Percentiles rank a stretch among this genome's conserved stretches.
phyloP scores from a whole-genome alignment of 1,140 invertebrate genomes.

The Holotrichia oblita region DNA sequence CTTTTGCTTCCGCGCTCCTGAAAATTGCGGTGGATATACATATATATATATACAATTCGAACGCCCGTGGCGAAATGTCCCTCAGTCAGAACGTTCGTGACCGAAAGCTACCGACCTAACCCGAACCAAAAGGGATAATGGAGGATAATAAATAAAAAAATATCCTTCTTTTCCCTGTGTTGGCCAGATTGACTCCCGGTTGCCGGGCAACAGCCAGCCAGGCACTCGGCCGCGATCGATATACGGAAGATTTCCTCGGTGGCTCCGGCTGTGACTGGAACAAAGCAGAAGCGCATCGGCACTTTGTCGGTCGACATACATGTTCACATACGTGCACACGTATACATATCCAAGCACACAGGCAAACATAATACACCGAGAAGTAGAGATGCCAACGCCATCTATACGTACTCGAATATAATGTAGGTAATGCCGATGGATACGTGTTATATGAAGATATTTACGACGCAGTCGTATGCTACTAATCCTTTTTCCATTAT shows the following conservation, averaged over 20 bases:
- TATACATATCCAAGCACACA: background rate
- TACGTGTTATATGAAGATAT: background rate
- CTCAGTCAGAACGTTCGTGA: conserved; percentile 2
- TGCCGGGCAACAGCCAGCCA: conserved; percentile 56
- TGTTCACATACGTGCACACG: background rate
- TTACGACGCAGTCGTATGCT: background rate
- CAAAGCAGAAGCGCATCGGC: conserved; percentile 49
- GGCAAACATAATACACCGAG: background rate
- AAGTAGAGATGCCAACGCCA: background rate
- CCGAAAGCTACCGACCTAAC: conserved; percentile 50
- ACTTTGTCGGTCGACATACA: conserved; percentile 16
- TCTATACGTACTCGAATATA: background rate
- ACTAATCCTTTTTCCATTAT: background rate
- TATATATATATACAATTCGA: background rate
- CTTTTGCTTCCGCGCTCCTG: background rate
- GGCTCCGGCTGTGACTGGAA: conserved; percentile 54
- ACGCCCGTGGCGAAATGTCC: conserved; percentile 14
- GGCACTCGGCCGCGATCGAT: conserved; percentile 54
- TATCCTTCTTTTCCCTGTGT: conserved; percentile 59
- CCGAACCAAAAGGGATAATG: conserved; percentile 58
- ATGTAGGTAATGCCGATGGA: background rate
- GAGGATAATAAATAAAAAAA: conserved; percentile 62
- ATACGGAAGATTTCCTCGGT: conserved; percentile 59
- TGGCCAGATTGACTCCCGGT: conserved; percentile 60
- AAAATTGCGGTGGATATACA: background rate